Evolutionary conservation across 2,888 invertebrate genomes (phyloP).

Genomic region (Idaea aversata): DNA sequence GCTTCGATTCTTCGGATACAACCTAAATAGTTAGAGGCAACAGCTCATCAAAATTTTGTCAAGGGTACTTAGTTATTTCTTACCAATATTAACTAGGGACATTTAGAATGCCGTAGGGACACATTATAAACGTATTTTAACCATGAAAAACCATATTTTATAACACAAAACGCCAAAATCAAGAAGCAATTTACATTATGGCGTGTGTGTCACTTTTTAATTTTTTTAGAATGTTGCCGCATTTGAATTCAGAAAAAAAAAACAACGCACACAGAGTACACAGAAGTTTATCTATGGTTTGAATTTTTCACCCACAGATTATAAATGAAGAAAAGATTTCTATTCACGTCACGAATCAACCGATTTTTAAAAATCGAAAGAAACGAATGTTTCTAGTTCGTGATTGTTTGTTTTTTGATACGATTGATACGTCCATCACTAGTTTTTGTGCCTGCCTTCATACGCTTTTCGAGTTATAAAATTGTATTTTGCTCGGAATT

Average conservation of each 20-base stretch:
- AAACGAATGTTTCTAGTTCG: too few relatives aligned
- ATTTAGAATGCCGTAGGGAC: constrained; percentile 69
- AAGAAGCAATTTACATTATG: constrained; percentile 79
- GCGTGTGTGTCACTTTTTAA: constrained; percentile 80
- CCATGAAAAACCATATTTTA: constrained; percentile 65
- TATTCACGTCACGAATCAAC: constrained; percentile 3
- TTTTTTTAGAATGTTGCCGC: constrained; percentile 57
- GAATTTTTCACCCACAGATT: constrained; percentile 8
- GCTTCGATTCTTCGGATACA: constrained; percentile 74
- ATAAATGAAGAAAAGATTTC: constrained; percentile 11
- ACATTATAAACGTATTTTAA: constrained; percentile 55
- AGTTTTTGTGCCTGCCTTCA: constrained; percentile 20
- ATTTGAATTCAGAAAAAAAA: not conserved
- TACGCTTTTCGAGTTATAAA: constrained; percentile 13
- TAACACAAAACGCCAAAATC: constrained; percentile 74
- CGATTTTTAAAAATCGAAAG: constrained; percentile 18
- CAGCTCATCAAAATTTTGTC: constrained; percentile 35
- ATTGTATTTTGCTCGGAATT: constrained; percentile 8
- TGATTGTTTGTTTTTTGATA: not conserved
- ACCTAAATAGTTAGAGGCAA: constrained; percentile 61
- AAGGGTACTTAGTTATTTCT: constrained; percentile 45
- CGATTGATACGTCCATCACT: constrained; percentile 6
- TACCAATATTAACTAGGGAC: constrained; percentile 71
- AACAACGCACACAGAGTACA: not conserved
- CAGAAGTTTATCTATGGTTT: constrained; percentile 3